Conservation (phyloP, 1,140 invertebrate species). For the Phymorhynchus buccinoides region DNA sequence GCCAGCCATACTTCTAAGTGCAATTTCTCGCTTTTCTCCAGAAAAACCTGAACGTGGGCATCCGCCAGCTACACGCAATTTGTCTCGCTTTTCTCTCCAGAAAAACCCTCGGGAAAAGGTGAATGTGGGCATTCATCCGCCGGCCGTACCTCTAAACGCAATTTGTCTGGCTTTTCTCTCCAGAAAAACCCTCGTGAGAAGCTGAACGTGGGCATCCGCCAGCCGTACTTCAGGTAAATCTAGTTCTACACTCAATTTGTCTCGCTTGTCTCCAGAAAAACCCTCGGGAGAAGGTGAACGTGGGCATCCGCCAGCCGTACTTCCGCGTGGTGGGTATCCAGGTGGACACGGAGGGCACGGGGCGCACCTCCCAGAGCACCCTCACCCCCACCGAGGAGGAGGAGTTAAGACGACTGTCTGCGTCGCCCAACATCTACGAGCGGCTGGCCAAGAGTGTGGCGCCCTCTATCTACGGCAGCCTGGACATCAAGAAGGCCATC, state of each 20-base stretch:
- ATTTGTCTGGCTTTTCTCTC: no score
- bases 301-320: slow-evolving; percentile 95
- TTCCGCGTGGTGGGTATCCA: slow-evolving; percentile 94
- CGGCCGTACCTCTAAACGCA: slow-evolving; percentile 94
- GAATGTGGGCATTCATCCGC: no score
- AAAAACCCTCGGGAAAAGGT: slow-evolving; percentile 84
- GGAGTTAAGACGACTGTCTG: slow-evolving; percentile 88
- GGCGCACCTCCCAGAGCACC: slow-evolving; percentile 74
- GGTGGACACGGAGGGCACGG: slow-evolving; percentile 87
- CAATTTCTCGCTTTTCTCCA: no score
- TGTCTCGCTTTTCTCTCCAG: slow-evolving; percentile 71
- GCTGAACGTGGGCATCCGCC: slow-evolving; percentile 91
- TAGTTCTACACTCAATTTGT: no score
- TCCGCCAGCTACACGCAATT: no score
- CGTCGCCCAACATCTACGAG: slow-evolving; percentile 90
- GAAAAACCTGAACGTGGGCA: no score
- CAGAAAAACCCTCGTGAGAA: slow-evolving; percentile 84
- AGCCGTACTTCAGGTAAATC: slow-evolving; percentile 95
- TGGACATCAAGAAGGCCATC: slow-evolving; percentile 98
- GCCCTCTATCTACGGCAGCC: slow-evolving; percentile 95
- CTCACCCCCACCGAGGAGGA: slow-evolving; percentile 87
- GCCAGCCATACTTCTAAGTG: slow-evolving; percentile 94
- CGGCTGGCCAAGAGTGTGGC: slow-evolving; percentile 92
- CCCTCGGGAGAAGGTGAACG: slow-evolving; percentile 87
- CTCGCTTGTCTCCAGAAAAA: slow-evolving; percentile 76